Evolutionary conservation across 2,888 invertebrate genomes (phyloP).

Genomic region (Drosophila macrospina): DNA sequence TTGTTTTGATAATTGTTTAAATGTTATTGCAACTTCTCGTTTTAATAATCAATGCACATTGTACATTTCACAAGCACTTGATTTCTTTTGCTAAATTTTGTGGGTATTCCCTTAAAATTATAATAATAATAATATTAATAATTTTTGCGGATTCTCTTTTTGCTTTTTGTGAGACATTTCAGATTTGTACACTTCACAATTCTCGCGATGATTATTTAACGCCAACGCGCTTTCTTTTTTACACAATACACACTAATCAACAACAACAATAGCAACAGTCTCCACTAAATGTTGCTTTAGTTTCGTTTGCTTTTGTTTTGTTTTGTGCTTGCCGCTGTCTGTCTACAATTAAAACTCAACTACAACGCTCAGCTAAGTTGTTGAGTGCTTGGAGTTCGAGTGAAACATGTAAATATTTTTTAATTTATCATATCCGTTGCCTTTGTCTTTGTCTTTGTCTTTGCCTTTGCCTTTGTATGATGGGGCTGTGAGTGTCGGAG

Average conservation of each 20-base stretch:
- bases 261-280: slow-evolving; percentile 46
- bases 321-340: slow-evolving; percentile 39
- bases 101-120: slow-evolving; percentile 35
- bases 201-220: slow-evolving; percentile 52
- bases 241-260: slow-evolving; percentile 44
- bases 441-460: too few relatives aligned
- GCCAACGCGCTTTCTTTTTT: slow-evolving; percentile 69
- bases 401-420: slow-evolving; percentile 57
- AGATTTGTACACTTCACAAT: slow-evolving; percentile 35
- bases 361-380: slow-evolving; percentile 30
- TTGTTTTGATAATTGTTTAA: slow-evolving; percentile 62
- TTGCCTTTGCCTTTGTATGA: slow-evolving; percentile 24
- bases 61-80: slow-evolving; percentile 20
- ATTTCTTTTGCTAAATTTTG: slow-evolving; percentile 36
- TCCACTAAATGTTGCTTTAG: slow-evolving; percentile 21
- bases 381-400: slow-evolving; percentile 41
- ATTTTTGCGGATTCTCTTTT: slow-evolving; percentile 19
- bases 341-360: slow-evolving; percentile 62
- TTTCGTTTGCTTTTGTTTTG: slow-evolving; percentile 13
- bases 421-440: slow-evolving; percentile 75
- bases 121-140: slow-evolving; percentile 17
- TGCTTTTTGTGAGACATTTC: background rate
- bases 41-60: slow-evolving; percentile 34
- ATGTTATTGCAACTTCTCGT: slow-evolving; percentile 47
- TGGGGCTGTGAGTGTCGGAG: slow-evolving; percentile 8